Percentiles rank a stretch among this genome's conserved stretches.
phyloP scores from a whole-genome alignment of 2,797 vertebrate genomes.

The Myripristis murdjan region DNA sequence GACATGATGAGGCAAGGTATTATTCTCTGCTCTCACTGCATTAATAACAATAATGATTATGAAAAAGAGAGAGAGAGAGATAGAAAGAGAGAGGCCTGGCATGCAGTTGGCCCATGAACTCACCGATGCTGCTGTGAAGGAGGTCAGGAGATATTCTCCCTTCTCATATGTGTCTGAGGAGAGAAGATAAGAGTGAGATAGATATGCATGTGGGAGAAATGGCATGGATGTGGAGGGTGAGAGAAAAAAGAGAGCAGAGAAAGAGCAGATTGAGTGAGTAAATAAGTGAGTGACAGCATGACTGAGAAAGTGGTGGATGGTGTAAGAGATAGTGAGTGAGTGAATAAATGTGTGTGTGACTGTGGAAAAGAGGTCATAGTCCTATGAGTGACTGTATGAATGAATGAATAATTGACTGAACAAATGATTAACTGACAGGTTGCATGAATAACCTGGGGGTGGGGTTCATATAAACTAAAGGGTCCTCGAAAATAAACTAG shows the following conservation, averaged over 20 bases:
- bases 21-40: constrained; percentile 10
- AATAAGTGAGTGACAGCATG: not conserved
- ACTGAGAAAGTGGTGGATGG: not conserved
- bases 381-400: constrained; percentile 1
- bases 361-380: constrained; percentile 9
- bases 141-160: constrained; percentile 38
- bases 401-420: constrained; percentile 15
- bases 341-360: not conserved
- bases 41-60: constrained; percentile 38
- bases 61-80: too few relatives aligned
- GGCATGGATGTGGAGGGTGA: not conserved
- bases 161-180: constrained; percentile 66
- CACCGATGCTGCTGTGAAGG: constrained; percentile 57
- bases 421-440: constrained; percentile 3
- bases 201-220: not conserved
- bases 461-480: too few relatives aligned
- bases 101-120: constrained; percentile 62
- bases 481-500: too few relatives aligned
- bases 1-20: not conserved
- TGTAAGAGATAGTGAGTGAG: not conserved
- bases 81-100: not conserved
- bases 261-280: not conserved
- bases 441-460: not conserved
- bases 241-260: constrained; percentile 3
- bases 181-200: constrained; percentile 40